These are phyloP conservation scores for Onychorhynchus coronatus DNA, from an alignment of 2,113 vertebrate species.

Conservation along the genomic window DNA sequence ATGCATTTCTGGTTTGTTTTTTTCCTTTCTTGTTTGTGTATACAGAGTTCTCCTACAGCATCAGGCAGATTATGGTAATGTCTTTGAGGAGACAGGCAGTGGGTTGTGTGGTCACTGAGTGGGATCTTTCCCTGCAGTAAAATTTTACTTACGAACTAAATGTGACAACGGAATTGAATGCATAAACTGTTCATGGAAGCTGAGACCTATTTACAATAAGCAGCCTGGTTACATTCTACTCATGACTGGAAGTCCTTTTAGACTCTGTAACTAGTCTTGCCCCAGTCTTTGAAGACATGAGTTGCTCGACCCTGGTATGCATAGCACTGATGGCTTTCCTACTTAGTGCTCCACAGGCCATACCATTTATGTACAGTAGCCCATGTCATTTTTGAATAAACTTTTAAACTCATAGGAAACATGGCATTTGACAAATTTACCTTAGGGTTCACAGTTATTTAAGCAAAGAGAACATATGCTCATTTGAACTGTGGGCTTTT, in stretches of 20 bases:
- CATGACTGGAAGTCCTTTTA: not conserved
- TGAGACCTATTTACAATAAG: not conserved
- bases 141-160: not conserved
- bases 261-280: not conserved
- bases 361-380: not conserved
- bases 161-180: not conserved
- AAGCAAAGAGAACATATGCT: not conserved
- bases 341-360: not conserved
- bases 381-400: not conserved
- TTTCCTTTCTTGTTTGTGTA: not conserved
- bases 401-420: not conserved
- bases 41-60: not conserved
- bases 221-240: not conserved
- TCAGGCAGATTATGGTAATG: not conserved
- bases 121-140: not conserved
- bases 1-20: not conserved
- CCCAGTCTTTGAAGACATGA: not conserved
- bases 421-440: not conserved
- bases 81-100: not conserved
- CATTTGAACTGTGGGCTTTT: not conserved
- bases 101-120: not conserved
- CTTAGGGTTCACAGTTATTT: not conserved
- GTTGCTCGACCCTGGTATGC: not conserved
- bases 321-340: not conserved
- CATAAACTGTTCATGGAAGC: not conserved